Evolutionary conservation across 1,140 invertebrate genomes (phyloP), one percentile per base, ranked within the genome.

Genomic region (Carposina sasakii): DNA sequence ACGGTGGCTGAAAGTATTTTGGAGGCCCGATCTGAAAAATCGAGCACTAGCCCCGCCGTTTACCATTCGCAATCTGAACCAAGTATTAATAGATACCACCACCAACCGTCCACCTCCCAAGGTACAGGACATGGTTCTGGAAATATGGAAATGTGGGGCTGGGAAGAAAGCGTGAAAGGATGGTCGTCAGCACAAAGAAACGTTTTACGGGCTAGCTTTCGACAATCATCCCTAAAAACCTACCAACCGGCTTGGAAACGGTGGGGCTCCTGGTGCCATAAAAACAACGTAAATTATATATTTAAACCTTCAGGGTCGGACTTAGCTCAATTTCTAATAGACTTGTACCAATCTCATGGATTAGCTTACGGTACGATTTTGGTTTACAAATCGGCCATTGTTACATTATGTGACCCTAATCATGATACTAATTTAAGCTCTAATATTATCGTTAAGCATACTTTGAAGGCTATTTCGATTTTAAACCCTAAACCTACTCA

Each of bases 21-120:
- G 54, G 54, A 28, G 40, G 39, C 20, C 54, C 16, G 54, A 57
- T 20, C 41, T 57, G 19, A 53, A 48, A 26, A 37, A 24, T 20
- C 40, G 51, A 13, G 13, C 51, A 24, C 5, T 45, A 13, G 23
- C 3, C n/a, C 41, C 37, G 2, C 33, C 41, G 6, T 37, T 52
- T 20, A 37, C 34, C 3, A 3, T 37, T 4, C 5, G 13, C 5
- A 37, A 37, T n/a, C 19, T 37, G 8, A 2, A 37, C 15, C 34
- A 13, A 8, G 34, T 37, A 3, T 19, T 37, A 37, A 19, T 37
- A 6, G 34, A 37, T 19, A 20, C 34, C 3, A 4, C 2, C 8
- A 37, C 34, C 9, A 4, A 19, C 5, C 34, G 13, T 9, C 34
- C 34, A 3, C 34, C 34, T 8, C 34, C 34, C 9, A 3, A 19